Base-by-base conservation (phyloP, 2,888 invertebrate genomes). In the Meganola albula region DNA sequence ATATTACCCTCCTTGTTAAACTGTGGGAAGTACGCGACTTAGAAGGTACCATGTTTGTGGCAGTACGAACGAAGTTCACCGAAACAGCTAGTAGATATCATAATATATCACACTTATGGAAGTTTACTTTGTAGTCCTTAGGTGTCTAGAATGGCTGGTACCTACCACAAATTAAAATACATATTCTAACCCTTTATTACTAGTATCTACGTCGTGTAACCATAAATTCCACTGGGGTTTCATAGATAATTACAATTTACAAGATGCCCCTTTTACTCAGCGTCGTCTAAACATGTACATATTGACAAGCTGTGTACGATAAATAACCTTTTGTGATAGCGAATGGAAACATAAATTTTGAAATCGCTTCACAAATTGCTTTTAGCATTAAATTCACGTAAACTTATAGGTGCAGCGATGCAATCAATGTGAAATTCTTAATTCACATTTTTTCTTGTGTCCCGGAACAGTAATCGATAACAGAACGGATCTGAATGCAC, bases 391-490 rank as follows among this genome's bases (percentile, higher is more conserved):
- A 53, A 37, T 42, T 45, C 34, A 58, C 53, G 60, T 48, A 43
- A 58, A 66, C 62, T 63, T 68, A 68, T 63, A 65, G 57, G 58
- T 57, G 58, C 61, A 60, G 61, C 54, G 63, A 66, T 75, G 65
- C 67, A 74, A 74, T 74, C 72, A 70, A 72, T 64, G 62, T 58
- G 63, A 72, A 74, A 71, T 75, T 73, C 63, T 65, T 54, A 59
- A 61, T 58, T 64, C 56, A 53, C 63, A 61, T 73, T 74, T 76
- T 54, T 77, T 65, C 60, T 54, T 57, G 46, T 54, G 59, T 55
- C 57, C 52, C 55, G 59, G 63, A 63, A 69, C 68, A 61, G 68
- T 77, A 65, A 71, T 72, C 74, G 71, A 70, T 75, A 67, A 20
- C n/a, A n/a, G n/a, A 64, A 74, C 68, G 74, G 69, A 67, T 63